Evolutionary conservation across 2,888 invertebrate genomes (phyloP), one percentile per base, ranked within the genome.

Genomic region (Xylota segnis): DNA sequence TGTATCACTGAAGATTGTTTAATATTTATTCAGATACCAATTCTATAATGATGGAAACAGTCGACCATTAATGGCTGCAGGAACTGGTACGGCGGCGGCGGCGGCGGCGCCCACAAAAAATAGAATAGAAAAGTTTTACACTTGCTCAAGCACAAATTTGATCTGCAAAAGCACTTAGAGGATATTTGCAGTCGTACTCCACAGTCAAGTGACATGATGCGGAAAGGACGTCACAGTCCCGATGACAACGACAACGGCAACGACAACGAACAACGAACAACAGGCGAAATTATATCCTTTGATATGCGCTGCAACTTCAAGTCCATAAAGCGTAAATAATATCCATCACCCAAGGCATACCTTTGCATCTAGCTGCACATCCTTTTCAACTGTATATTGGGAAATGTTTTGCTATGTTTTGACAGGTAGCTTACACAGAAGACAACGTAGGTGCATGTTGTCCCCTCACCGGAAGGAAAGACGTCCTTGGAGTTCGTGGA

Each of bases 91-190:
- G 29, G n/a, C n/a, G n/a, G n/a, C n/a, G n/a, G n/a, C n/a, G n/a
- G n/a, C n/a, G n/a, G 5, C 29, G 70, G 5, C 29, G 70, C 56
- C 68, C 65, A 65, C 70, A 23, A 63, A 71, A 23, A 81, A 66
- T 71, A 47, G 56, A 68, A 63, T 29, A 70, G 56, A 74, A 72
- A 71, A 59, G 83, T 86, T 76, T 87, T 83, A 74, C 83, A 87
- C 83, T 87, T 81, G 75, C 72, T 54, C 79, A 66, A 87, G 87
- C 87, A 87, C 75, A 79, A 87, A 87, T 87, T 87, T 83, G 87
- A 87, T 82, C 87, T 78, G 86, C 81, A 72, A 87, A 87, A 87
- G 86, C 83, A 87, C 86, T 87, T 87, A 83, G 87, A 72, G 54
- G 72, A 83, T 61, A 87, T 87, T 79, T 83, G 14, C 56, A 58